These are phyloP conservation scores for Centroberyx gerrardi DNA, from an alignment of 2,797 vertebrate species.

Conservation along the genomic window DNA sequence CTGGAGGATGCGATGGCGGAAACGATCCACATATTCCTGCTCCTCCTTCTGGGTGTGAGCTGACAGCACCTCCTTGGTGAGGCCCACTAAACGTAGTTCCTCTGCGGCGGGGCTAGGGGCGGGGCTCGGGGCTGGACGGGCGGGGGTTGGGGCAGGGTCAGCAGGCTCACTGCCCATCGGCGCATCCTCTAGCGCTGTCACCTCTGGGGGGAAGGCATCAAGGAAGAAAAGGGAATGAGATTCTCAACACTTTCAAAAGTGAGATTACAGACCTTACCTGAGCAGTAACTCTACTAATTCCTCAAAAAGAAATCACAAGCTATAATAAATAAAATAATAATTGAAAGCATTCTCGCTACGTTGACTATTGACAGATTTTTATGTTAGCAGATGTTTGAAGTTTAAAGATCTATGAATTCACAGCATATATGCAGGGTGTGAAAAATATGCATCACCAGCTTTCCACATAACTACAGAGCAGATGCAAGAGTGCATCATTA, in stretches of 20 bases:
- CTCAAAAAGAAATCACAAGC: background rate
- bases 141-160: slow-evolving; percentile 65
- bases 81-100: slow-evolving; percentile 83
- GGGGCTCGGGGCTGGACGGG: slow-evolving; percentile 62
- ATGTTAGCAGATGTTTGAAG: too few species aligned
- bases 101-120: slow-evolving; percentile 74
- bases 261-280: background rate
- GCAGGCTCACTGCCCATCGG: slow-evolving; percentile 83
- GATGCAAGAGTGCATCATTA: background rate
- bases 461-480: background rate
- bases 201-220: slow-evolving; percentile 75
- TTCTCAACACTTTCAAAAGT: background rate
- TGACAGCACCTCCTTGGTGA: slow-evolving; percentile 90
- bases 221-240: background rate
- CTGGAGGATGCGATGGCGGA: slow-evolving; percentile 88
- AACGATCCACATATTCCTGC: slow-evolving; percentile 89
- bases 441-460: background rate
- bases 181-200: slow-evolving; percentile 86
- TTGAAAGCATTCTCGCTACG: background rate
- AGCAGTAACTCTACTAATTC: background rate
- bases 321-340: too few species aligned
- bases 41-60: slow-evolving; percentile 94
- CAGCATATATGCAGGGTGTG: background rate
- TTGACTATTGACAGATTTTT: background rate
- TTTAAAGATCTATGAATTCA: background rate